These are phyloP conservation scores for Trichonephila inaurata DNA, from an alignment of 1,140 invertebrate species.

Conservation along the genomic window DNA sequence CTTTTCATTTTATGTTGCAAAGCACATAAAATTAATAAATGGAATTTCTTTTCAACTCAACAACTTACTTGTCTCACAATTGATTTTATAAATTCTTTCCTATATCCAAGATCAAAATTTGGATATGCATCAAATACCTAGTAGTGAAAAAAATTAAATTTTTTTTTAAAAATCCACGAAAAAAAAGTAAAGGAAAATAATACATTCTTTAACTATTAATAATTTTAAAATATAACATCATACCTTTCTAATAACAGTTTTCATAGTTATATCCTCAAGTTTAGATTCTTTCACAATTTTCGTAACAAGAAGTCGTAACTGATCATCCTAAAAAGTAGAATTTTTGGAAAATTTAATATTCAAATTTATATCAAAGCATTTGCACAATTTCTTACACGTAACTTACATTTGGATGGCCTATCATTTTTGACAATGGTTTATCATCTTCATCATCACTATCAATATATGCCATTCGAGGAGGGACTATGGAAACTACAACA, in stretches of 20 bases:
- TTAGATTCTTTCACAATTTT: conserved; percentile 73
- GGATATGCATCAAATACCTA: conserved; percentile 70
- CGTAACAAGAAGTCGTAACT: conserved; percentile 51
- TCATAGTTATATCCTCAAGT: conserved; percentile 72
- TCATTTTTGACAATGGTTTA: conserved; percentile 72
- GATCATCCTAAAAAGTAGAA: conserved; percentile 64
- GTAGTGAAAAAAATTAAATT: neutral
- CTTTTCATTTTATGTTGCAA: too few species aligned
- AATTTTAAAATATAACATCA: neutral
- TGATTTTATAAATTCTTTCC: conserved; percentile 74
- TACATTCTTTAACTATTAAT: neutral
- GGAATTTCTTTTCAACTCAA: too few species aligned
- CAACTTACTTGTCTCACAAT: conserved; percentile 67
- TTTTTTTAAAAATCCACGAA: neutral
- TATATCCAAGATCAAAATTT: conserved; percentile 67
- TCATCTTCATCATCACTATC: conserved; percentile 75
- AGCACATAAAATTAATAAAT: too few species aligned
- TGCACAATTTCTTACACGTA: neutral
- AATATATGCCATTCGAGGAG: conserved; percentile 2
- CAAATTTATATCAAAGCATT: neutral
- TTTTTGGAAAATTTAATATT: neutral
- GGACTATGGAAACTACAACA: neutral
- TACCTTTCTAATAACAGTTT: conserved; percentile 65
- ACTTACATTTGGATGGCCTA: conserved; percentile 74
- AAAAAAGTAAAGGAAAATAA: neutral